Percentiles rank a stretch among this genome's conserved stretches.
Evolutionary conservation across 2,113 vertebrate species (phyloP).

Genomic region (Phrynosoma blainvillii): DNA sequence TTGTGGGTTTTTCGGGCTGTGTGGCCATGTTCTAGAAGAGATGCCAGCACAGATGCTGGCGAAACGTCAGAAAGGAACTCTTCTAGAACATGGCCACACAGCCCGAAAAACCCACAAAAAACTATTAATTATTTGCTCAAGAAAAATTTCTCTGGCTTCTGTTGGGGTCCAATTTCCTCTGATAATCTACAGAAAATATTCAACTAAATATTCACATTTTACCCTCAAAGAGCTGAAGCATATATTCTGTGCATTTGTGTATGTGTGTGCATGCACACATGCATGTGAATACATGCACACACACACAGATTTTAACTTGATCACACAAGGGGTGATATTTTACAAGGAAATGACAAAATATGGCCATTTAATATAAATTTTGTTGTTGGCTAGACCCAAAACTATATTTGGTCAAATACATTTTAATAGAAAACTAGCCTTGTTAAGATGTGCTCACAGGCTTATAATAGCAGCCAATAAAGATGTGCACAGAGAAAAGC

Average conservation of each 20-base stretch:
- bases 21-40: no score
- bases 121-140: neutral
- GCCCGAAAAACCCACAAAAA: no score
- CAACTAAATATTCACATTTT: neutral
- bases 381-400: neutral
- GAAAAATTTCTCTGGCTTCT: neutral
- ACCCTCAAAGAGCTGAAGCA: neutral
- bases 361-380: neutral
- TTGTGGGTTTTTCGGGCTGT: no score
- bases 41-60: no score
- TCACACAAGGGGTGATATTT: neutral
- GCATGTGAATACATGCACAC: neutral
- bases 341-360: neutral
- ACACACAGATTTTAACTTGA: neutral
- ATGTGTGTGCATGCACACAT: neutral
- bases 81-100: no score
- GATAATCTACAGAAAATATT: neutral
- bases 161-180: no score
- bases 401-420: conserved; percentile 6
- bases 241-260: neutral
- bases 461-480: conserved; percentile 8
- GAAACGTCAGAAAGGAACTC: no score
- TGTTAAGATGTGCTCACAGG: neutral
- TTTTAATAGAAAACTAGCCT: neutral
- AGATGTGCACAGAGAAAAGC: neutral